phyloP scores from a whole-genome alignment of 2,797 vertebrate species.

The Amniataba percoides region DNA sequence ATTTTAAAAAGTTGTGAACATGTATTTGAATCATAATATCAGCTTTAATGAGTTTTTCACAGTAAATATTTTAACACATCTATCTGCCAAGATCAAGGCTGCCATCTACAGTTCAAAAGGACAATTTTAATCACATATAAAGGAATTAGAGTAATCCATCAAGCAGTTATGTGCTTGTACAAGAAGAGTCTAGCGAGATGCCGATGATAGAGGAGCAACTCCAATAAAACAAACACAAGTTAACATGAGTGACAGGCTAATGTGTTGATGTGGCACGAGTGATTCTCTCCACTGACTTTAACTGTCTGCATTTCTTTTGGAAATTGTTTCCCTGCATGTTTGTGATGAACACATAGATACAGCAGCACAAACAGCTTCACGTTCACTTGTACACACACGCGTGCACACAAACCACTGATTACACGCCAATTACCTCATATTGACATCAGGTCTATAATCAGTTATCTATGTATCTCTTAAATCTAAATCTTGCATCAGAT shows the following conservation, averaged over 20 bases:
- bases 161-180: constrained; percentile 19
- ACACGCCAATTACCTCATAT: constrained; percentile 36
- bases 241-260: constrained; percentile 30
- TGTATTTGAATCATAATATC: background rate
- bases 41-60: background rate
- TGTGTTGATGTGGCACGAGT: constrained; percentile 4
- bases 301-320: constrained; percentile 11
- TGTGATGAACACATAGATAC: constrained; percentile 67
- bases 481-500: constrained; percentile 48
- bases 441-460: constrained; percentile 58
- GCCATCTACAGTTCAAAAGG: constrained; percentile 70
- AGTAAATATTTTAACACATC: constrained; percentile 9
- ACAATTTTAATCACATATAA: constrained; percentile 14
- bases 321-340: constrained; percentile 55
- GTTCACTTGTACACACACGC: constrained; percentile 9
- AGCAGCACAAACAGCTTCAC: constrained; percentile 21
- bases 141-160: constrained; percentile 14
- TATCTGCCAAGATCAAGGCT: constrained; percentile 58
- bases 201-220: constrained; percentile 8
- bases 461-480: constrained; percentile 48
- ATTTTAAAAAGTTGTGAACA: constrained; percentile 1
- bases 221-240: constrained; percentile 6
- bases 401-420: constrained; percentile 32
- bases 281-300: background rate
- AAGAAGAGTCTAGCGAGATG: background rate